Conservation (phyloP, 2,888 invertebrate species). For the Hymenopus coronatus region DNA sequence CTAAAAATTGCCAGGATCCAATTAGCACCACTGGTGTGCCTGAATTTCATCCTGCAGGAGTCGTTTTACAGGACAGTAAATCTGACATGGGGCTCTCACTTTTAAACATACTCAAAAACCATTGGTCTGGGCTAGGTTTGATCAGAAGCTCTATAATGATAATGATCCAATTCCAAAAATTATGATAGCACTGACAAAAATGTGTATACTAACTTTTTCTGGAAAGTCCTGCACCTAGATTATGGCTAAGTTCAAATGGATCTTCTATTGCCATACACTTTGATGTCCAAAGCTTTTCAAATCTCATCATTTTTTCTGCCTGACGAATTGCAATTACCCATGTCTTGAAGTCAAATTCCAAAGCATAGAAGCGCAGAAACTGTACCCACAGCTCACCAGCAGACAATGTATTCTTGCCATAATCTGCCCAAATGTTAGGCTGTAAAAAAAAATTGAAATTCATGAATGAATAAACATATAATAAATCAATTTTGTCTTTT, state of each 20-base stretch:
- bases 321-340: conserved; percentile 52
- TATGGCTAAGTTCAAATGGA: conserved; percentile 58
- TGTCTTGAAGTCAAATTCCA: conserved; percentile 51
- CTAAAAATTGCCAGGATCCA: too few relatives aligned
- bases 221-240: conserved; percentile 55
- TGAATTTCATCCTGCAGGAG: too few relatives aligned
- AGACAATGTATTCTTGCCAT: conserved; percentile 47
- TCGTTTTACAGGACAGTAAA: too few relatives aligned
- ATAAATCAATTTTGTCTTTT: too few relatives aligned
- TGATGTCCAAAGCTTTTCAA: conserved; percentile 56
- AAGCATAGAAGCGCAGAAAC: conserved; percentile 55
- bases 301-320: conserved; percentile 47
- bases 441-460: conserved; percentile 17
- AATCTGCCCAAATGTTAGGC: conserved; percentile 46
- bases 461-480: too few relatives aligned
- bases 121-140: too few relatives aligned
- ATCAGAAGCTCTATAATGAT: too few relatives aligned
- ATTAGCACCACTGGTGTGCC: too few relatives aligned
- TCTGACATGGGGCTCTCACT: too few relatives aligned
- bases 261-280: conserved; percentile 58
- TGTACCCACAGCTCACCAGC: conserved; percentile 53
- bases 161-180: too few relatives aligned
- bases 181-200: too few relatives aligned
- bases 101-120: too few relatives aligned
- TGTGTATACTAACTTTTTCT: conserved; percentile 49